phyloP scores from a whole-genome alignment of 2,113 vertebrate genomes.

The Fulica atra region DNA sequence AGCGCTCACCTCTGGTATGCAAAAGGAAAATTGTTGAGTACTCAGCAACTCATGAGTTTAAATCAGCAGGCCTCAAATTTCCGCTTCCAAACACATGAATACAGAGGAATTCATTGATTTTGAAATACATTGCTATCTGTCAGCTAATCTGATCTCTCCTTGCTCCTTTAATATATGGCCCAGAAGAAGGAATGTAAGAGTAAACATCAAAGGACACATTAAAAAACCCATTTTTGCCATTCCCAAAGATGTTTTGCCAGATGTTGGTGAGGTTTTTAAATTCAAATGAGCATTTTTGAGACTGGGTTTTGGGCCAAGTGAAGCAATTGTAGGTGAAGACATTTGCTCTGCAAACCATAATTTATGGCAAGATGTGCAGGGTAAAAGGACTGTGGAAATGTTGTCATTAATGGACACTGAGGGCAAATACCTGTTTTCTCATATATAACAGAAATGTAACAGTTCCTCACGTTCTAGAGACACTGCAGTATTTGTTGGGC shows the following conservation, averaged over 20 bases:
- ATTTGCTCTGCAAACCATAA: conserved; percentile 20
- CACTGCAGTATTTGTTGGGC: neutral
- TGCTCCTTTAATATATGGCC: conserved; percentile 10
- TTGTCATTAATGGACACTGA: neutral
- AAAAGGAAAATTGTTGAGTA: conserved; percentile 14
- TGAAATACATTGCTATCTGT: conserved; percentile 35
- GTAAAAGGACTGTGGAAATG: neutral
- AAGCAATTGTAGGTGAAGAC: conserved; percentile 39
- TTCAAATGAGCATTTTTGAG: conserved; percentile 5
- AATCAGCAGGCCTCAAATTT: conserved; percentile 33
- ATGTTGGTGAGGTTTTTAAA: conserved; percentile 51
- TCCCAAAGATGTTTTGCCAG: conserved; percentile 37
- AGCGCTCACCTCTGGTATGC: neutral
- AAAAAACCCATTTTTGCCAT: neutral
- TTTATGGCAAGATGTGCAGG: conserved; percentile 25
- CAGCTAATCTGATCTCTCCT: conserved; percentile 36
- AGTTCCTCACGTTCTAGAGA: neutral
- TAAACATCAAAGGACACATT: neutral
- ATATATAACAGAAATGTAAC: neutral
- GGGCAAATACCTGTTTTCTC: neutral
- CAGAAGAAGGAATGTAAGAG: neutral
- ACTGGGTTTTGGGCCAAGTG: conserved; percentile 25
- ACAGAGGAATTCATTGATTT: conserved; percentile 45
- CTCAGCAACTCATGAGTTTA: neutral
- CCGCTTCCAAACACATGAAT: conserved; percentile 10